Evolutionary conservation across 2,113 vertebrate species (phyloP), one percentile per base, ranked within the genome.

Genomic region (Orthonyx spaldingii): DNA sequence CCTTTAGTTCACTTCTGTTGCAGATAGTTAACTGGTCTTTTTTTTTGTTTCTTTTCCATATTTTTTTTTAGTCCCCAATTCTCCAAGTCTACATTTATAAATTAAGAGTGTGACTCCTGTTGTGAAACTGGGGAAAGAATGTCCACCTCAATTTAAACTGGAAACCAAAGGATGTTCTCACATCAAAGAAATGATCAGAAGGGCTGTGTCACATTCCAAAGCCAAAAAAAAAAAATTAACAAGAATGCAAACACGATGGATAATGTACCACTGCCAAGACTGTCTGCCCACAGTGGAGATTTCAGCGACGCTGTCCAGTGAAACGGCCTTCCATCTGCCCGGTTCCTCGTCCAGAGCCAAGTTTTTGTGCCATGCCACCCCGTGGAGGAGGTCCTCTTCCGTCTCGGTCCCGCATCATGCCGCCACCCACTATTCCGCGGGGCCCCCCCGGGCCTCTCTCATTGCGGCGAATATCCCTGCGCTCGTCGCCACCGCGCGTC

Each of bases 121-220:
- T 98, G 98, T 98, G 97, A 98, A 98, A 98, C 96, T 93, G 96
- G 97, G 97, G 98, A 98, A 96, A 98, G 97, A 98, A 98, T n/a
- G 96, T 98, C 98, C 98, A 98, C 98, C 98, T 99, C 98, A 98
- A 98, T 98, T 98, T 98, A 98, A 98, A 96, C 97, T 94, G 98
- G 98, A 98, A 98, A 98, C 97, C 96, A 97, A 98, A 98, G 97
- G 98, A 98, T 98, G 98, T 97, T 98, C 98, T 98, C 98, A 99
- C 98, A 98, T 98, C 98, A 99, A 98, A 98, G 98, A 98, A 99
- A 98, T 97, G 95, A 98, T 98, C 98, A 98, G 98, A 98, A 98
- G 98, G 98, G 98, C 98, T 98, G 98, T 99, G 98, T 99, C 99
- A 99, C 98, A 99, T 99, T 99, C 98, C 98, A 99, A 99, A 99